phyloP scores from a whole-genome alignment of 2,797 vertebrate species.

The Chelidonichthys spinosus region DNA sequence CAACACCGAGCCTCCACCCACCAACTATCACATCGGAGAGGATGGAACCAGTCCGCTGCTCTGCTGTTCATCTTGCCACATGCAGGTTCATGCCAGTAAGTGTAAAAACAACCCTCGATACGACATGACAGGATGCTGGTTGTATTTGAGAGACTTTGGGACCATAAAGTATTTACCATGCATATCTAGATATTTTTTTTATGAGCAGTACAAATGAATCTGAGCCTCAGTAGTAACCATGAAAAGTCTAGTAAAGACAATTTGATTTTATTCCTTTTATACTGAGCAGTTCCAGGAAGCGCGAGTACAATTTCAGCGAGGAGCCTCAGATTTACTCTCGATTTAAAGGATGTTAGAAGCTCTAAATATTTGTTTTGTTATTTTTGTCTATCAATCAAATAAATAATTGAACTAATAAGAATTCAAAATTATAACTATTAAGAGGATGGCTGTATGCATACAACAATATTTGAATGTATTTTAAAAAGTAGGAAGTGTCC shows the following conservation, averaged over 20 bases:
- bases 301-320: not conserved
- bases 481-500: not conserved
- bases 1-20: slow-evolving; percentile 92
- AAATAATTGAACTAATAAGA: not conserved
- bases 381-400: not conserved
- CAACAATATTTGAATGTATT: not conserved
- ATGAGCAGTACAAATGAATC: slow-evolving; percentile 8
- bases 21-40: slow-evolving; percentile 90
- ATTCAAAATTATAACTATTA: not conserved
- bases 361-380: not conserved
- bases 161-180: not conserved
- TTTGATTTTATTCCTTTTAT: slow-evolving; percentile 13
- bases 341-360: not conserved
- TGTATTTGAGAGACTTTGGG: not conserved
- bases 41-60: slow-evolving; percentile 93
- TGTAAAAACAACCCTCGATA: slow-evolving; percentile 44
- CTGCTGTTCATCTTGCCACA: slow-evolving; percentile 89
- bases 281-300: slow-evolving; percentile 1
- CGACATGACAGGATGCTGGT: not conserved
- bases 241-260: slow-evolving; percentile 6
- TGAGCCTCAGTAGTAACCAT: slow-evolving; percentile 2
- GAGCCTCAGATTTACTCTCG: not conserved
- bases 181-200: not conserved
- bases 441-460: not conserved
- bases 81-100: slow-evolving; percentile 98